Evolutionary conservation across 2,113 vertebrate species (phyloP).

Genomic region (Rhynchomys soricoides): DNA sequence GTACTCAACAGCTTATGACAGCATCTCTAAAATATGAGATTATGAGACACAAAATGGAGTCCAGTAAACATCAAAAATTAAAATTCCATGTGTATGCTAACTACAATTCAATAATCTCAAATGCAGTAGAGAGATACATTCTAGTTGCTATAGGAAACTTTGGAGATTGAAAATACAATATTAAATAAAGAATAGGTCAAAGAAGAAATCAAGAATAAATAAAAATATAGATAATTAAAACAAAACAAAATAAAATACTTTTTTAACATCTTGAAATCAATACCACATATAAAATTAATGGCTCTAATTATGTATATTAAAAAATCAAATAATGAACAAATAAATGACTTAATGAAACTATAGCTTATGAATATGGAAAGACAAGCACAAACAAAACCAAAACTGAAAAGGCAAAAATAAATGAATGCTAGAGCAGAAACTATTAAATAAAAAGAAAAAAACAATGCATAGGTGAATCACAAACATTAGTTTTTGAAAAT

Average conservation of each 20-base stretch:
- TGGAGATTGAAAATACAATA: neutral
- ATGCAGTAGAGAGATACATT: neutral
- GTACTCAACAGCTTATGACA: neutral
- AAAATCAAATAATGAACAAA: neutral
- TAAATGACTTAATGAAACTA: neutral
- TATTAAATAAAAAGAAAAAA: neutral
- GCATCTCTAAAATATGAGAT: neutral
- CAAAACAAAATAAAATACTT: neutral
- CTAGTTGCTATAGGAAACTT: neutral
- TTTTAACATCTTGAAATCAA: neutral
- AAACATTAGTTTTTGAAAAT: neutral
- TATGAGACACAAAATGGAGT: neutral
- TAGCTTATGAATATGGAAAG: neutral
- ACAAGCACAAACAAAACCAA: neutral
- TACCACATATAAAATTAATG: neutral
- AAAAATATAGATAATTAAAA: too few species aligned
- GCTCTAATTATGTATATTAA: neutral
- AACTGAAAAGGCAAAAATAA: neutral
- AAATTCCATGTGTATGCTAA: neutral
- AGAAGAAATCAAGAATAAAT: neutral
- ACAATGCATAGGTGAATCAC: neutral
- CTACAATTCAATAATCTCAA: neutral
- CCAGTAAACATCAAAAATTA: neutral
- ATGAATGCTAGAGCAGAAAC: too few species aligned
- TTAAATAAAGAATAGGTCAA: neutral